Conservation (phyloP, 2,888 invertebrate species). For the Coelinius sp. region DNA sequence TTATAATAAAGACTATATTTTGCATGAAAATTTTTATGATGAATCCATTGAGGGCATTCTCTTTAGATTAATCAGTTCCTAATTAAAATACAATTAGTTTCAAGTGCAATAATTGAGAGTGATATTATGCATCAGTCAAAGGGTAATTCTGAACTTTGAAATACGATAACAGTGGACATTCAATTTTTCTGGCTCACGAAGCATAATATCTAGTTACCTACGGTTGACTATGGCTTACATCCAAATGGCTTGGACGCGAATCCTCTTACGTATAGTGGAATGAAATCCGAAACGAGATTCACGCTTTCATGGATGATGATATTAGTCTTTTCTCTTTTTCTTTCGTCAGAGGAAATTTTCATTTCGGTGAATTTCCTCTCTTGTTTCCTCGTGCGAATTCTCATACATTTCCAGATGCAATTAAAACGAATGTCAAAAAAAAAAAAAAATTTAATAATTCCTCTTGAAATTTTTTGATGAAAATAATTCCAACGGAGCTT, state of each 20-base stretch:
- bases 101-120: not conserved
- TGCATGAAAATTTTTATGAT: too few species aligned
- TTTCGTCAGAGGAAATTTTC: not conserved
- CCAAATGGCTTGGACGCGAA: conserved; percentile 44
- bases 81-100: not conserved
- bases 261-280: conserved; percentile 43
- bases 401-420: not conserved
- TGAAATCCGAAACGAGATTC: conserved; percentile 47
- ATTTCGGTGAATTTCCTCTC: conserved; percentile 17
- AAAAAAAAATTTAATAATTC: not conserved
- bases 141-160: conserved; percentile 26
- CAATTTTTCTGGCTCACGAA: conserved; percentile 32
- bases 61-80: too few species aligned
- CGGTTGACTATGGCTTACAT: conserved; percentile 38
- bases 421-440: not conserved
- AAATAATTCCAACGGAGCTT: too few species aligned
- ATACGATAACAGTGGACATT: conserved; percentile 28
- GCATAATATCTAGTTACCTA: conserved; percentile 43
- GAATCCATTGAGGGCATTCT: too few species aligned
- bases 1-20: too few species aligned
- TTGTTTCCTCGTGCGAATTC: not conserved
- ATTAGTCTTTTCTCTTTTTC: not conserved
- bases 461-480: not conserved
- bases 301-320: conserved; percentile 29
- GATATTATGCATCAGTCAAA: conserved; percentile 13